These are phyloP conservation scores for Phania funesta DNA, from an alignment of 2,888 invertebrate genomes.

Conservation along the genomic window DNA sequence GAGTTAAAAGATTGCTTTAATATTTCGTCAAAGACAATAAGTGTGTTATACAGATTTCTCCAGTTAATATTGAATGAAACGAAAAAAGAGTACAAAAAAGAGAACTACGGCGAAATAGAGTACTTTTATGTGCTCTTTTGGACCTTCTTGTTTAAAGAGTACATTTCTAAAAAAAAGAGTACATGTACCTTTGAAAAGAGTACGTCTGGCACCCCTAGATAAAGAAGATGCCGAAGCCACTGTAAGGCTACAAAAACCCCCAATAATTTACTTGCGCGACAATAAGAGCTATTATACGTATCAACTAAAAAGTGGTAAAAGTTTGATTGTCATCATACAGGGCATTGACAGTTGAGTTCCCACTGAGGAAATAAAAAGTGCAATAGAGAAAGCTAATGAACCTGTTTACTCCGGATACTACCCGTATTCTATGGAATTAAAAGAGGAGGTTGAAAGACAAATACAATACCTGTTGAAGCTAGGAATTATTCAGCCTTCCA, in stretches of 20 bases:
- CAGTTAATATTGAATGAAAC: slow-evolving; percentile 3
- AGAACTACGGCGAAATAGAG: slow-evolving; percentile 7
- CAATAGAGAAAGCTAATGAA: background rate
- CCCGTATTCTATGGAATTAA: slow-evolving; percentile 11
- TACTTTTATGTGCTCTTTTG: slow-evolving; percentile 3
- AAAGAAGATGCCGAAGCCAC: too few relatives aligned
- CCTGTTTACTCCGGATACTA: slow-evolving; percentile 17
- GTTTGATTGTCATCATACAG: too few relatives aligned
- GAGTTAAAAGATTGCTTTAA: background rate
- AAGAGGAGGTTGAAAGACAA: slow-evolving; percentile 19
- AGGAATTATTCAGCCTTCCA: slow-evolving; percentile 7
- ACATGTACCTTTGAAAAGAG: background rate
- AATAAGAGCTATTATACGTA: too few relatives aligned
- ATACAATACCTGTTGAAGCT: slow-evolving; percentile 1
- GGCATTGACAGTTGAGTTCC: too few relatives aligned
- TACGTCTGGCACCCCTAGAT: background rate
- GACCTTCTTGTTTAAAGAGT: slow-evolving; percentile 4
- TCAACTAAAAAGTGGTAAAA: too few relatives aligned
- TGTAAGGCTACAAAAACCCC: too few relatives aligned
- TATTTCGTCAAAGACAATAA: background rate
- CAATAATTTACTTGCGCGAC: too few relatives aligned
- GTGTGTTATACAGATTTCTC: slow-evolving; percentile 9
- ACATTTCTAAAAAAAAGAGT: slow-evolving; percentile 7
- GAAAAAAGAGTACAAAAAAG: background rate
- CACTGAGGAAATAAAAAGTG: too few relatives aligned